phyloP scores from a whole-genome alignment of 2,888 invertebrate genomes.

The Catocala sponsa region DNA sequence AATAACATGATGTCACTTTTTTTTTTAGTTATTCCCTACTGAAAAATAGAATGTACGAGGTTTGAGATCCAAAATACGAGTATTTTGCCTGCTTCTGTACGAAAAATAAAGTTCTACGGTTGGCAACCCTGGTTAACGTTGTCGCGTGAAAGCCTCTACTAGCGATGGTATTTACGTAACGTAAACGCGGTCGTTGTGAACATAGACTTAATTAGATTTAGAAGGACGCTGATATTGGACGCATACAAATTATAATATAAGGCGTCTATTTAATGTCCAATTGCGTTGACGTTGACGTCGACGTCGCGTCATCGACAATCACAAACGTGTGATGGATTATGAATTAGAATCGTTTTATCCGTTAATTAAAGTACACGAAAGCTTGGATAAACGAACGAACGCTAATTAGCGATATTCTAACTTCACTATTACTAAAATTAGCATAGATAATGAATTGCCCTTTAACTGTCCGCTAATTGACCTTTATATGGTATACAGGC shows the following conservation, averaged over 20 bases:
- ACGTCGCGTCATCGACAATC: slow-evolving; percentile 26
- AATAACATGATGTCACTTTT: too few species aligned
- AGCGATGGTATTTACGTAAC: slow-evolving; percentile 44
- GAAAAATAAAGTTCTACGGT: too few species aligned
- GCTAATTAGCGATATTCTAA: slow-evolving; percentile 48
- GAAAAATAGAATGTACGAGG: too few species aligned
- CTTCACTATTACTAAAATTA: slow-evolving; percentile 42
- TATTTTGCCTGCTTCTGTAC: too few species aligned
- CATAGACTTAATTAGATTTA: slow-evolving; percentile 67
- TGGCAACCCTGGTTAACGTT: too few species aligned
- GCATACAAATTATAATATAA: slow-evolving; percentile 71
- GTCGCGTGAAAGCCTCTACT: slow-evolving; percentile 39
- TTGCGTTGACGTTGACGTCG: slow-evolving; percentile 38
- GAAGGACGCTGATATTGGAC: slow-evolving; percentile 61
- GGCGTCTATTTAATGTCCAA: slow-evolving; percentile 64
- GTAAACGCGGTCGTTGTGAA: slow-evolving; percentile 53
- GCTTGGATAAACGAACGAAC: slow-evolving; percentile 50
- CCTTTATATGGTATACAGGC: slow-evolving; percentile 27
- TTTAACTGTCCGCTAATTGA: slow-evolving; percentile 50
- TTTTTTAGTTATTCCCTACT: too few species aligned
- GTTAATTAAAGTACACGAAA: slow-evolving; percentile 46
- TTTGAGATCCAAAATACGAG: too few species aligned
- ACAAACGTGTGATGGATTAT: slow-evolving; percentile 26
- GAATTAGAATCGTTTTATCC: slow-evolving; percentile 39
- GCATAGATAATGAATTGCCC: slow-evolving; percentile 45